These are phyloP conservation scores for Xiphophorus maculatus DNA, from an alignment of 2,113 vertebrate genomes.

Conservation along the genomic window DNA sequence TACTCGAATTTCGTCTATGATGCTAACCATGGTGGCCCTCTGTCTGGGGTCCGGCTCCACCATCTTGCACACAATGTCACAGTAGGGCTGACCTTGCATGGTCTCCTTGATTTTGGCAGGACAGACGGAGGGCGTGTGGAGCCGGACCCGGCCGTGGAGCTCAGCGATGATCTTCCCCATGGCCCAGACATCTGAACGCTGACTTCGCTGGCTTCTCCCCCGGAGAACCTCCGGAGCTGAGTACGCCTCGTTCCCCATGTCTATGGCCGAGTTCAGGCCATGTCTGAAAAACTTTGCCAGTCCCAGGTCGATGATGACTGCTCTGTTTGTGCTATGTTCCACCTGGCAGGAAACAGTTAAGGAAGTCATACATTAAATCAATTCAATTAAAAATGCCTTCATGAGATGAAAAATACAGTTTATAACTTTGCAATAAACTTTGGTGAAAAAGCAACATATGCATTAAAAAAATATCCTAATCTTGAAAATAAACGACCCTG, in stretches of 20 bases:
- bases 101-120: conserved; percentile 71
- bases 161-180: conserved; percentile 81
- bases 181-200: conserved; percentile 80
- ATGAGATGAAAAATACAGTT: background rate
- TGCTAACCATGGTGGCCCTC: conserved; percentile 60
- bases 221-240: conserved; percentile 76
- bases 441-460: background rate
- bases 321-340: conserved; percentile 75
- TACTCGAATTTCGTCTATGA: conserved; percentile 66
- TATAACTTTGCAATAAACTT: background rate
- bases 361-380: background rate
- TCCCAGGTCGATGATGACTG: conserved; percentile 81
- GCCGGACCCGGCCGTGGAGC: conserved; percentile 70
- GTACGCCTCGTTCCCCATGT: conserved; percentile 79
- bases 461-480: no score
- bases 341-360: conserved; percentile 59
- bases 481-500: no score
- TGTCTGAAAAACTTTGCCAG: conserved; percentile 75
- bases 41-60: conserved; percentile 47
- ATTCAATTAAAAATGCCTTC: background rate
- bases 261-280: conserved; percentile 70
- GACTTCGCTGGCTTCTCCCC: conserved; percentile 52
- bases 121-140: conserved; percentile 62
- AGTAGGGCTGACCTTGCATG: conserved; percentile 63
- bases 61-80: conserved; percentile 67